Evolutionary conservation across 2,797 vertebrate genomes (phyloP), one percentile per base, ranked within the genome.

Genomic region (Acestrorhynchus altus): DNA sequence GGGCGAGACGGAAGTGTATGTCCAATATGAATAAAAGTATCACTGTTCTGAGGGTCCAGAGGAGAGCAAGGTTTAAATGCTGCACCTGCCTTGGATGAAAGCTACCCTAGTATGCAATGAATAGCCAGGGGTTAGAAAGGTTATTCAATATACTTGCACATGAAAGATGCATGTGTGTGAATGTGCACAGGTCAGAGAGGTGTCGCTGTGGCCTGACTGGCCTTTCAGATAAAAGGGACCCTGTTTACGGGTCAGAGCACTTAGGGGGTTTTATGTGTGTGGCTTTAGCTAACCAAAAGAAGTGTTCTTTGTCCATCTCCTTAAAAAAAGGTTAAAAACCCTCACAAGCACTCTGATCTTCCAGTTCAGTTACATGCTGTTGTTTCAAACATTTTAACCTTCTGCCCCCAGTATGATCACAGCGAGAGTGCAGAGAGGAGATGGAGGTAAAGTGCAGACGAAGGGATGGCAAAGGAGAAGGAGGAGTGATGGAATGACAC

Each of bases 161-260:
- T 78, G 71, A 81, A 78, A 81, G 76, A 70, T 81, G 56, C 46
- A 72, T 70, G 63, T 49, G 70, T 22, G 12, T 22, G 71, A 78
- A 24, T 69, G 49, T 70, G 59, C 54, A 46, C 71, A 59, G 76
- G 76, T 78, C 71, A 81, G 57, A 70, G 35, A 70, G 47, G 47
- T 67, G 68, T 69, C 24, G 39, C 54, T 59, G n/a, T 28, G 64
- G 75, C 61, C 31, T 10, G 18, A n/a, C 46, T 67, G 57, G 71
- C 66, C 76, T 67, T 59, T 68, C 49, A 74, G 65, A 81, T 78
- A 57, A 81, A 81, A 81, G 71, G 47, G 47, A 56, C 59, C 59
- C 40, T 74, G 59, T 81, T 77, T 65, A 78, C 74, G 80, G 80
- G 80, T 81, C 80, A 81, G 39, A 74, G 70, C 56, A 18, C 76